These are phyloP conservation scores for Luidia sarsii DNA, from an alignment of 53 echinoderm and acorn worm genomes.

Conservation along the genomic window DNA sequence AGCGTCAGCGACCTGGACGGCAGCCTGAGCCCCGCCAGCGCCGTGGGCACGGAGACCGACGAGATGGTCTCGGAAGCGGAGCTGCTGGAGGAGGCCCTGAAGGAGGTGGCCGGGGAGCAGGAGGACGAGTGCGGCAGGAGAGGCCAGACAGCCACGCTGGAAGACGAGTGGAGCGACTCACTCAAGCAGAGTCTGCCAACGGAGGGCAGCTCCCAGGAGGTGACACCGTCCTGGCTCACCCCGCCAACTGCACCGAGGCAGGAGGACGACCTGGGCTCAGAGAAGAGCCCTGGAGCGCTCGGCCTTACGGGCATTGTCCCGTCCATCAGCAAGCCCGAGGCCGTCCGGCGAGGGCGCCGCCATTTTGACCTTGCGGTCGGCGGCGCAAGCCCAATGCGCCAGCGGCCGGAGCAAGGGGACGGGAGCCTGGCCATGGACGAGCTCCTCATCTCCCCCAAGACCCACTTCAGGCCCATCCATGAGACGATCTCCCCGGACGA, in stretches of 20 bases:
- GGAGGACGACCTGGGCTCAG: slow-evolving; percentile 3
- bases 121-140: slow-evolving; percentile 60
- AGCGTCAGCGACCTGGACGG: slow-evolving; percentile 71
- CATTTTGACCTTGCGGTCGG: slow-evolving; percentile 55
- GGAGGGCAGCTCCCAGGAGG: slow-evolving; percentile 43
- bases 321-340: slow-evolving; percentile 63
- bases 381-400: slow-evolving; percentile 40
- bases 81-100: slow-evolving; percentile 78
- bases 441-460: slow-evolving; percentile 72
- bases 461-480: slow-evolving; percentile 72
- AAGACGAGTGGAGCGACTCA: slow-evolving; percentile 42
- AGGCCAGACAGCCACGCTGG: background rate
- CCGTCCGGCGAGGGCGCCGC: slow-evolving; percentile 25
- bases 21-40: slow-evolving; percentile 69
- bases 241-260: slow-evolving; percentile 24
- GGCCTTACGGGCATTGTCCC: slow-evolving; percentile 60
- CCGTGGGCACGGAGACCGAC: slow-evolving; percentile 86
- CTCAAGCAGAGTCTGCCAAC: slow-evolving; percentile 41
- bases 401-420: slow-evolving; percentile 25
- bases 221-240: slow-evolving; percentile 47
- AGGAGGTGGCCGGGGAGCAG: slow-evolving; percentile 49
- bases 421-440: slow-evolving; percentile 52
- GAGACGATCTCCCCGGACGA: slow-evolving; percentile 66
- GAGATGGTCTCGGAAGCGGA: slow-evolving; percentile 96
- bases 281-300: slow-evolving; percentile 41